A percentile compares a stretch with the other conserved stretches of the same genome.
phyloP scores from a whole-genome alignment of 2,797 vertebrate species.

The Platalea minor region DNA sequence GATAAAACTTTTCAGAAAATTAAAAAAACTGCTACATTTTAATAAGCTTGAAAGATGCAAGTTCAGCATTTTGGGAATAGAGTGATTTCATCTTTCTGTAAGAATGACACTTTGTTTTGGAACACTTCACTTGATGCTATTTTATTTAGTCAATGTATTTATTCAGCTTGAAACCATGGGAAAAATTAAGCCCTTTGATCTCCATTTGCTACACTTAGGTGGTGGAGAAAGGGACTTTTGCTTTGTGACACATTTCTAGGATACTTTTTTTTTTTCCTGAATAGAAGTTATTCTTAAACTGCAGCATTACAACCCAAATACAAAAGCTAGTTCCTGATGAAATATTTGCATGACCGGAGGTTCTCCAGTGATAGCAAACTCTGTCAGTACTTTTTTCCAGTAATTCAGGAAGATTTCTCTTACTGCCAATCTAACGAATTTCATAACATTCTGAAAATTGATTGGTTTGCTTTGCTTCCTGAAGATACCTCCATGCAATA shows the following conservation, averaged over 20 bases:
- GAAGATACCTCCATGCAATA: not conserved
- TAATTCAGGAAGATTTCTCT: not conserved
- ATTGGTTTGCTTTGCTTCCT: not conserved
- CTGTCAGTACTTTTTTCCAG: not conserved
- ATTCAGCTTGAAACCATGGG: slow-evolving; percentile 3
- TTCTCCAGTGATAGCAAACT: not conserved
- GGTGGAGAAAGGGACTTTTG: slow-evolving; percentile 3
- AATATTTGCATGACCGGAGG: not conserved
- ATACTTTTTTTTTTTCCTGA: not conserved
- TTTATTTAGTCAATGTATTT: not conserved
- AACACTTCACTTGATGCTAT: not conserved
- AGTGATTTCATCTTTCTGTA: not conserved
- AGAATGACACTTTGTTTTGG: not conserved
- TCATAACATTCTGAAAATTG: not conserved
- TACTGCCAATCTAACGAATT: not conserved
- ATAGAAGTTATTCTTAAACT: not conserved
- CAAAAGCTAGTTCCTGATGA: not conserved
- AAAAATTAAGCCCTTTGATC: slow-evolving; percentile 21
- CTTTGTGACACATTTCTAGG: not conserved
- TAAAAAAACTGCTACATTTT: not conserved
- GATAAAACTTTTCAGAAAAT: not conserved
- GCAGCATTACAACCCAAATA: not conserved
- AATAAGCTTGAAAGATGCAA: not conserved
- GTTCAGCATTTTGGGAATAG: not conserved
- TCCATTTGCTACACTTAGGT: not conserved